Base-by-base conservation (phyloP, 2,113 vertebrate species). In the Eretmochelys imbricata region DNA sequence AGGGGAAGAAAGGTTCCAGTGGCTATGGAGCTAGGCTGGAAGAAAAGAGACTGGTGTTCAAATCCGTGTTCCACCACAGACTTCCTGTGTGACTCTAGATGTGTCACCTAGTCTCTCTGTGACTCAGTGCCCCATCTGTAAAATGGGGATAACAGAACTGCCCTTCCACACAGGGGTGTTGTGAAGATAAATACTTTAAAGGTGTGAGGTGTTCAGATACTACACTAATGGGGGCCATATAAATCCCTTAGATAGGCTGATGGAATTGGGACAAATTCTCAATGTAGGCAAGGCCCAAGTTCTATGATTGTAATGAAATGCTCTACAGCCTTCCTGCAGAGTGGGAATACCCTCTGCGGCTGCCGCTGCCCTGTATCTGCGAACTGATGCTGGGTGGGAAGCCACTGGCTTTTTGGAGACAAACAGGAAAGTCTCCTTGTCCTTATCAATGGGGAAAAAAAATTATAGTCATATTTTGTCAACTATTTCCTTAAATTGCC, bases 401-500 rank as follows among this genome's bases (percentile, higher is more conserved):
- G 22, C 27, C 62, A 1, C 5, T 16, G 57, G 5, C 4, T 42
- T 83, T 48, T 82, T 75, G 4, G 24, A 14, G 42, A 27, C 6
- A 27, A 16, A 78, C 42, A 78, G 42, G 25, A 13, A 48, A 75
- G 51, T 54, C 19, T 46, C 48, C 69, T 62, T 48, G 54, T 88
- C 6, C 0, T 7, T 10, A 20, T 46, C 42, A 57, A 6, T 25
- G 17, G 84, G 7, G 31, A 65, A 2, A 83, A 83, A 1, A 8
- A 65, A 17, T 0, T 6, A 5, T 38, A 25, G 1, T 10, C 1
- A 17, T 65, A 4, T 1, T 1, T 9, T 1, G 10, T 46, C 50
- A 46, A 46, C 25, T 78, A 78, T 85, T 46, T 22, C 48, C 5
- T 8, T 84, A 84, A 8, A 42, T 6, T 3, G 5, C 6, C 29